Percentiles rank a stretch among this genome's conserved stretches.
Evolutionary conservation across 2,888 invertebrate genomes (phyloP).

Genomic region (Argynnis bischoffii): DNA sequence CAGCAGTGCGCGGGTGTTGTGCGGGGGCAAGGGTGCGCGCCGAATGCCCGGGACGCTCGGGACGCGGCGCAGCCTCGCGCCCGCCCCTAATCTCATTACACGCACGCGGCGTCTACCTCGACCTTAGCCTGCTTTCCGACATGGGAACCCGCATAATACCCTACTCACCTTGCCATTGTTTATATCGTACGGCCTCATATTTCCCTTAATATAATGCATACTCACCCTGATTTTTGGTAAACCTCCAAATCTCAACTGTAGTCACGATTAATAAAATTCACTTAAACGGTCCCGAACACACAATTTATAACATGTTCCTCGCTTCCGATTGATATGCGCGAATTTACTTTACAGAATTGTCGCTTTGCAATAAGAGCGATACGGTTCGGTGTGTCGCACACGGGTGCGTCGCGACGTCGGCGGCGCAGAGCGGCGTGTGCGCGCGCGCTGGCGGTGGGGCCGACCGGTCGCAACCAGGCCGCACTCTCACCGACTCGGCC

Average conservation of each 20-base stretch:
- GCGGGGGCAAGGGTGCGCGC: constrained; percentile 45
- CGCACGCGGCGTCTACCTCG: constrained; percentile 57
- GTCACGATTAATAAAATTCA: constrained; percentile 28
- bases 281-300: constrained; percentile 25
- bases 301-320: constrained; percentile 55
- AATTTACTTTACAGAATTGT: constrained; percentile 49
- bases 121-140: constrained; percentile 60
- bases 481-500: constrained; percentile 72
- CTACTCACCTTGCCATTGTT: constrained; percentile 39
- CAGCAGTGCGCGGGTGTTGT: constrained; percentile 41
- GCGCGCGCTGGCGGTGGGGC: constrained; percentile 65
- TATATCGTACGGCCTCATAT: constrained; percentile 28
- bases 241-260: constrained; percentile 32
- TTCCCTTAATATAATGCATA: constrained; percentile 33
- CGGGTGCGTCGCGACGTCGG: constrained; percentile 79
- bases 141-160: constrained; percentile 50
- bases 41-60: constrained; percentile 44
- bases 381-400: constrained; percentile 55
- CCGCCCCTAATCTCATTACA: constrained; percentile 66
- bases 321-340: constrained; percentile 37
- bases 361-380: constrained; percentile 49
- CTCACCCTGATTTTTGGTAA: constrained; percentile 40
- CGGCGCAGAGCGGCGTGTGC: constrained; percentile 71
- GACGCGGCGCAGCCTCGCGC: constrained; percentile 48
- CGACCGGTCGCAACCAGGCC: constrained; percentile 81